A percentile compares a stretch with the other conserved stretches of the same genome.
These are phyloP conservation scores for Ophion obscuratus DNA, from an alignment of 2,888 invertebrate species.

Conservation along the genomic window DNA sequence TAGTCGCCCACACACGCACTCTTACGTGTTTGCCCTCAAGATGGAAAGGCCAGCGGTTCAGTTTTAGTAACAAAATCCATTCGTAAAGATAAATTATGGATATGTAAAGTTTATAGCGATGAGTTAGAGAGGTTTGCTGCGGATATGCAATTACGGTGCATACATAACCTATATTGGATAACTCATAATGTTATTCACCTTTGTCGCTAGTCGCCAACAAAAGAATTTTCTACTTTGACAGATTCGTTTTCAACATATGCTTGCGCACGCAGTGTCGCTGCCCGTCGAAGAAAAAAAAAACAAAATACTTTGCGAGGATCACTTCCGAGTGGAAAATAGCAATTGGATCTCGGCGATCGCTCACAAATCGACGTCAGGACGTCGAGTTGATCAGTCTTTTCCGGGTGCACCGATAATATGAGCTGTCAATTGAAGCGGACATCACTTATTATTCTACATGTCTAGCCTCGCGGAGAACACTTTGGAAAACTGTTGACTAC, in stretches of 20 bases:
- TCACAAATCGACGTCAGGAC: conserved; percentile 5
- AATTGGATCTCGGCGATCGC: conserved; percentile 18
- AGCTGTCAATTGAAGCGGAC: background rate
- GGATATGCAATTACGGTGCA: conserved; percentile 1
- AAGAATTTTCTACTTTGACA: conserved; percentile 11
- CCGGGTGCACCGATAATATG: background rate
- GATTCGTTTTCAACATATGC: conserved; percentile 31
- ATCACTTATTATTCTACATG: background rate
- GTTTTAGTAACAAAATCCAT: background rate
- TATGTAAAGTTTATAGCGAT: background rate
- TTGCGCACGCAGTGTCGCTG: conserved; percentile 15
- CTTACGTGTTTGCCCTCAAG: background rate
- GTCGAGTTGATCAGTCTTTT: background rate
- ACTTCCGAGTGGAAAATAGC: conserved; percentile 3
- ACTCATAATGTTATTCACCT: conserved; percentile 34
- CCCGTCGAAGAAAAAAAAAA: conserved; percentile 4
- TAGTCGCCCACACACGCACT: background rate
- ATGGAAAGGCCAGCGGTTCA: background rate
- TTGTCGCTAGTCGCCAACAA: conserved; percentile 2
- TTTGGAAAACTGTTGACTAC: conserved; percentile 35
- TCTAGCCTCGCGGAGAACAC: conserved; percentile 26
- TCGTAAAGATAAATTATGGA: background rate
- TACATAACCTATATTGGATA: conserved; percentile 44
- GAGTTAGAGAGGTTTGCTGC: conserved; percentile 4
- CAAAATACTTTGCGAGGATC: background rate